Evolutionary conservation across 2,888 invertebrate species (phyloP).

Genomic region (Trachelus troglodyta): DNA sequence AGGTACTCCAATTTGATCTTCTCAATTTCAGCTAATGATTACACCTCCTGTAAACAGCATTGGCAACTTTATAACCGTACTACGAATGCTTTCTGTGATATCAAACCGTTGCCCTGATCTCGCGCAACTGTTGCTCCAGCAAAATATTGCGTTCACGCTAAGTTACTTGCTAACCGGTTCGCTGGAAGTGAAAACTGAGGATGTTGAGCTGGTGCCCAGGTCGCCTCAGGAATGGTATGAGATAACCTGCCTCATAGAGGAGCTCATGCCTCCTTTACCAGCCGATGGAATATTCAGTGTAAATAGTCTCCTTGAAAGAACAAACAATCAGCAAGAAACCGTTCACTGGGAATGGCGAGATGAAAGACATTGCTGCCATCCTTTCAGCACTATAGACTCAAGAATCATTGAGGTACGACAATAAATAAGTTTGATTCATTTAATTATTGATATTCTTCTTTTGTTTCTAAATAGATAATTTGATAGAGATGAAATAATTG

Average conservation of each 20-base stretch:
- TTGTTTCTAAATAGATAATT: neutral
- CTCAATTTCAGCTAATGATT: conserved; percentile 79
- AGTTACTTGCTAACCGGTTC: conserved; percentile 95
- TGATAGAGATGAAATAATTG: conserved; percentile 3
- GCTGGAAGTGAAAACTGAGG: conserved; percentile 71
- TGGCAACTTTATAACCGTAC: conserved; percentile 94
- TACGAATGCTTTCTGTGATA: conserved; percentile 96
- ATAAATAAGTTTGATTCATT: neutral
- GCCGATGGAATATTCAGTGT: conserved; percentile 96
- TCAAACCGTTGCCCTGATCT: conserved; percentile 95
- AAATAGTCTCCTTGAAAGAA: conserved; percentile 86
- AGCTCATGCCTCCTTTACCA: conserved; percentile 96
- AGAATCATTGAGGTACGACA: conserved; percentile 85
- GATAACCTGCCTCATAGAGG: conserved; percentile 96
- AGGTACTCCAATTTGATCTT: conserved; percentile 1
- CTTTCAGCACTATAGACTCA: conserved; percentile 93
- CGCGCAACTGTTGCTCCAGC: conserved; percentile 90
- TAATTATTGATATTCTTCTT: neutral
- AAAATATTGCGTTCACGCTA: conserved; percentile 95
- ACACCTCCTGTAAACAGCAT: conserved; percentile 96
- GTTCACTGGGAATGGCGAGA: conserved; percentile 98
- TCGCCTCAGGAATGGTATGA: conserved; percentile 97
- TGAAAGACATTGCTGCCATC: conserved; percentile 90
- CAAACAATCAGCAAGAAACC: conserved; percentile 76
- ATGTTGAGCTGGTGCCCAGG: conserved; percentile 88